Evolutionary conservation across 2,888 invertebrate species (phyloP), one percentile per base, ranked within the genome.

Genomic region (Ennomos quercinarius): DNA sequence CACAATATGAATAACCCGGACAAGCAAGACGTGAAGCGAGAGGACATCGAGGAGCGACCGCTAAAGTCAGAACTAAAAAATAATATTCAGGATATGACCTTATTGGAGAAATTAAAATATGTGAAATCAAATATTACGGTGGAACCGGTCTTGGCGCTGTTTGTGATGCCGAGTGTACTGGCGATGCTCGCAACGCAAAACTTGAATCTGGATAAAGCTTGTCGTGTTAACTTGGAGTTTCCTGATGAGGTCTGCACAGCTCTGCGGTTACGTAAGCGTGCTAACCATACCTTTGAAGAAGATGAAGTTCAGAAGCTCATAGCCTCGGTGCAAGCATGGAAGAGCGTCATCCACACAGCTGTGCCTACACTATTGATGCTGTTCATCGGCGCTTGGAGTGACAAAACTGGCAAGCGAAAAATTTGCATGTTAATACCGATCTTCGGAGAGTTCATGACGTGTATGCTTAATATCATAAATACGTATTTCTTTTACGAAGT

Each of bases 181-280:
- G 95, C 96, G 0, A 94, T 95, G 72, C 78, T 97, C 66, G 97
- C 97, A 37, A 96, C 96, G 8, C 97, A 97, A 82, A 97, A 97
- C 85, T 87, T 97, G 42, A 96, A 96, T 83, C 90, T 97, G 73
- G 97, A 97, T 76, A 97, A 97, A 83, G 97, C 97, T 0, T 97
- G 97, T 73, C 89, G 96, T 42, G 97, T 97, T 0, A 97, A 97
- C 78, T 89, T 97, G 67, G 93, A 87, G 0, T 97, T 95, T 70
- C 91, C 94, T 0, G 94, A 95, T 48, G 93, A 93, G 44, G 94
- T 97, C 0, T 97, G 97, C 77, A 94, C 94, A 62, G 96, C 96
- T 0, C 83, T 97, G 17, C 94, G 95, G 0, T 90, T 94, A 0
- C 92, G 97, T 48, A 94, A 95, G 70, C 95, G 96, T 2, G 94